Conservation (phyloP, 2,888 invertebrate genomes). For the Diachrysia chrysitis region DNA sequence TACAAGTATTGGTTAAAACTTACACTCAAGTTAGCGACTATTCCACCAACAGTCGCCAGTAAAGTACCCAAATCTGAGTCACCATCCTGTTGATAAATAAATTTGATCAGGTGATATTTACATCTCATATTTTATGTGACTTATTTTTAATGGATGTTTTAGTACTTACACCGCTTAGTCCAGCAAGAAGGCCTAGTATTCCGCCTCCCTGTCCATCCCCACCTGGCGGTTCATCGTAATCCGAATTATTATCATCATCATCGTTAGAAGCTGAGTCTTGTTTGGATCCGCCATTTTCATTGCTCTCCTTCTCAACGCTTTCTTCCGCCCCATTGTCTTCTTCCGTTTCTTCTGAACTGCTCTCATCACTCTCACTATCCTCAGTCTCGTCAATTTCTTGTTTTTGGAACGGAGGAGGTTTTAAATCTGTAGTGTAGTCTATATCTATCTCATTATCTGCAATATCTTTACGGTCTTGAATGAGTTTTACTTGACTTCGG, state of each 20-base stretch:
- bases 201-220: conserved; percentile 86
- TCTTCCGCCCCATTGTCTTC: conserved; percentile 68
- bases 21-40: conserved; percentile 83
- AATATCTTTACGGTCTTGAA: conserved; percentile 65
- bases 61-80: conserved; percentile 84
- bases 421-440: conserved; percentile 64
- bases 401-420: conserved; percentile 69
- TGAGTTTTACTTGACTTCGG: conserved; percentile 20
- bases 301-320: conserved; percentile 63
- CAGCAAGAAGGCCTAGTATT: conserved; percentile 81
- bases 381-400: conserved; percentile 69
- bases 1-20: conserved; percentile 59
- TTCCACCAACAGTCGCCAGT: conserved; percentile 82
- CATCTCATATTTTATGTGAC: background rate
- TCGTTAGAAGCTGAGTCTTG: conserved; percentile 66
- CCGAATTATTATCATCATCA: conserved; percentile 69
- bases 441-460: conserved; percentile 73
- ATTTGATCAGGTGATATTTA: background rate
- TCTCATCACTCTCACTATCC: conserved; percentile 46
- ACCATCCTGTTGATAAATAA: conserved; percentile 76
- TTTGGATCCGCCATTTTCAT: conserved; percentile 59
- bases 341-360: conserved; percentile 55
- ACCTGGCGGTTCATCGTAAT: conserved; percentile 81
- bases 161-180: conserved; percentile 82
- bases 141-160: background rate